These are phyloP conservation scores for Pomacea canaliculata DNA, from an alignment of 2,888 invertebrate species.

Conservation along the genomic window DNA sequence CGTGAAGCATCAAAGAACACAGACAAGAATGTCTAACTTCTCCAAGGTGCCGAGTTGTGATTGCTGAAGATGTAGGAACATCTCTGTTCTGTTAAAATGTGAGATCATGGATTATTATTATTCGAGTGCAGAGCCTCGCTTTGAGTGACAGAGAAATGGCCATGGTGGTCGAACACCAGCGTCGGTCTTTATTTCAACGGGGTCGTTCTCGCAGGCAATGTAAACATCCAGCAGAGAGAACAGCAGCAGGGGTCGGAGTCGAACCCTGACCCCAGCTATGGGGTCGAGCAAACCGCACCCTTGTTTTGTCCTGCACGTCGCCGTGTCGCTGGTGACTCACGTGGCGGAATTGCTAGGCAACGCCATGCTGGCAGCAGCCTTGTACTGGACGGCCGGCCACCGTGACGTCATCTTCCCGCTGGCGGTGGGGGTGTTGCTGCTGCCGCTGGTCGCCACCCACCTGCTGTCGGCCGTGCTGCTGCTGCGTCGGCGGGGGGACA, in stretches of 20 bases:
- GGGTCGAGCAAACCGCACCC: conserved; percentile 30
- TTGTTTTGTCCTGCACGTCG: conserved; percentile 49
- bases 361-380: conserved; percentile 72
- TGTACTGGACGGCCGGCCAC: conserved; percentile 46
- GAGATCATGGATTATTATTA: no score
- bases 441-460: conserved; percentile 79
- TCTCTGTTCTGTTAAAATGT: no score
- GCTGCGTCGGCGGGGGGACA: conserved; percentile 44
- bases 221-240: background rate
- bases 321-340: conserved; percentile 48
- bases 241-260: background rate
- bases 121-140: no score
- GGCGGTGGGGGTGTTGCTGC: conserved; percentile 78
- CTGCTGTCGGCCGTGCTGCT: conserved; percentile 72
- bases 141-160: no score
- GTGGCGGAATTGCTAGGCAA: conserved; percentile 48
- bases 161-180: no score
- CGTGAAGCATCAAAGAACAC: no score
- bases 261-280: background rate
- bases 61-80: no score
- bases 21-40: no score
- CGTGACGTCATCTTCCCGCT: conserved; percentile 77
- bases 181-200: no score
- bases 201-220: background rate
- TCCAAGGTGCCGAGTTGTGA: no score